Conservation (phyloP, 2,113 vertebrate genomes). For the Australoheros scitulus region DNA sequence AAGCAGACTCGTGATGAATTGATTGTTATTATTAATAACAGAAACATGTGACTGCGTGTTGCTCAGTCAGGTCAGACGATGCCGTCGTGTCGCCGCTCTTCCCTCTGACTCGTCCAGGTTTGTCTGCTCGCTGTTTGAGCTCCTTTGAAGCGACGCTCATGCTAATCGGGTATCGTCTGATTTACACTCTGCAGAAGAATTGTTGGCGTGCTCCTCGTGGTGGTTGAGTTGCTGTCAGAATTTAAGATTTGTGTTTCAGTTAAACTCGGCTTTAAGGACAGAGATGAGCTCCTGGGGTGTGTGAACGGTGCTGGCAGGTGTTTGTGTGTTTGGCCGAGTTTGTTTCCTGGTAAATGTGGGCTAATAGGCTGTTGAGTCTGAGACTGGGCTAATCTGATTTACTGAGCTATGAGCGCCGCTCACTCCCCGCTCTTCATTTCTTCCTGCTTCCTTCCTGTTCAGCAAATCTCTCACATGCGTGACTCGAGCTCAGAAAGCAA, state of each 20-base stretch:
- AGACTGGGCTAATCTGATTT: constrained; percentile 62
- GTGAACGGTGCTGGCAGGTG: neutral
- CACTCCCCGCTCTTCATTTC: neutral
- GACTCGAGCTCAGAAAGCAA: neutral
- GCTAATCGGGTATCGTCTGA: constrained; percentile 28
- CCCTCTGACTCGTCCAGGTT: neutral
- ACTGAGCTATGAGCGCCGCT: constrained; percentile 19
- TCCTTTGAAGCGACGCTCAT: neutral
- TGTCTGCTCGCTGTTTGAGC: neutral
- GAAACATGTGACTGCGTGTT: too few relatives aligned
- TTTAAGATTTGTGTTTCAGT: neutral
- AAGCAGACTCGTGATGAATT: neutral
- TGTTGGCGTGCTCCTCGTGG: too few relatives aligned
- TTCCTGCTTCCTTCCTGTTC: constrained; percentile 6
- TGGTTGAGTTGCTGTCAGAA: neutral
- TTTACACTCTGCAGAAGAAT: too few relatives aligned
- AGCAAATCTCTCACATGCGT: neutral
- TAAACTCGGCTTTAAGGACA: neutral
- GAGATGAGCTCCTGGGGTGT: rapidly evolving
- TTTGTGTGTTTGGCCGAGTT: neutral
- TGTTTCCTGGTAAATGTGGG: constrained; percentile 49
- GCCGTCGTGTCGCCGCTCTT: neutral
- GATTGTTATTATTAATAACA: neutral
- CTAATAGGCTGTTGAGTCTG: constrained; percentile 59
- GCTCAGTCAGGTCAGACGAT: neutral